Evolutionary conservation across 2,797 vertebrate species (phyloP).

Genomic region (Acridotheres tristis): DNA sequence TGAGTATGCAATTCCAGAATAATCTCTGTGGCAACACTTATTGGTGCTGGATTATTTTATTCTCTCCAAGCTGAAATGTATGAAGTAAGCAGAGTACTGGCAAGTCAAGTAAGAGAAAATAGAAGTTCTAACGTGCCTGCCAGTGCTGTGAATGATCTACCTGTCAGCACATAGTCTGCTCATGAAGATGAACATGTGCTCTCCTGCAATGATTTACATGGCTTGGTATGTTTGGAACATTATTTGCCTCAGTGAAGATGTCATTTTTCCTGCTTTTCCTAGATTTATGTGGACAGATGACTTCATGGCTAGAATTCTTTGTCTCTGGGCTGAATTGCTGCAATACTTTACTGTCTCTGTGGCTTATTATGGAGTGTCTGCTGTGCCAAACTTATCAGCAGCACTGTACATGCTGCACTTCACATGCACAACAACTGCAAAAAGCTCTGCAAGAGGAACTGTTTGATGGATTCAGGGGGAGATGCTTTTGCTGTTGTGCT

Average conservation of each 20-base stretch:
- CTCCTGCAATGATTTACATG: constrained; percentile 46
- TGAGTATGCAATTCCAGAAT: not conserved
- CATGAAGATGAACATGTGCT: constrained; percentile 39
- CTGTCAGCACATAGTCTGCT: constrained; percentile 10
- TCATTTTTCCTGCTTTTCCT: constrained; percentile 17
- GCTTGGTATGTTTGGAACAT: constrained; percentile 8
- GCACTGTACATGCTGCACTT: not conserved
- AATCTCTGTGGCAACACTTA: not conserved
- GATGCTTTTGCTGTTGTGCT: not conserved
- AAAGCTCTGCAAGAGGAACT: not conserved
- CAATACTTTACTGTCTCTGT: not conserved
- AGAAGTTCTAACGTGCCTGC: not conserved
- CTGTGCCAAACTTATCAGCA: not conserved
- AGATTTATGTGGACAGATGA: constrained; percentile 39
- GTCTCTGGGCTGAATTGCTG: constrained; percentile 3
- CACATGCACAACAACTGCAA: not conserved
- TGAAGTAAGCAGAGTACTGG: not conserved
- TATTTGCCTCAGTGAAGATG: constrained; percentile 38
- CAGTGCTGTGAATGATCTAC: constrained; percentile 20
- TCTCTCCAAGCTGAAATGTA: not conserved
- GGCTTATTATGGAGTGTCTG: not conserved
- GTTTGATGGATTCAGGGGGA: not conserved
- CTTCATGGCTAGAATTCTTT: not conserved
- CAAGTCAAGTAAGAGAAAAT: not conserved
- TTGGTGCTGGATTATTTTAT: not conserved